phyloP scores from a whole-genome alignment of 2,888 invertebrate genomes.

The Cremastobaeus sp. region DNA sequence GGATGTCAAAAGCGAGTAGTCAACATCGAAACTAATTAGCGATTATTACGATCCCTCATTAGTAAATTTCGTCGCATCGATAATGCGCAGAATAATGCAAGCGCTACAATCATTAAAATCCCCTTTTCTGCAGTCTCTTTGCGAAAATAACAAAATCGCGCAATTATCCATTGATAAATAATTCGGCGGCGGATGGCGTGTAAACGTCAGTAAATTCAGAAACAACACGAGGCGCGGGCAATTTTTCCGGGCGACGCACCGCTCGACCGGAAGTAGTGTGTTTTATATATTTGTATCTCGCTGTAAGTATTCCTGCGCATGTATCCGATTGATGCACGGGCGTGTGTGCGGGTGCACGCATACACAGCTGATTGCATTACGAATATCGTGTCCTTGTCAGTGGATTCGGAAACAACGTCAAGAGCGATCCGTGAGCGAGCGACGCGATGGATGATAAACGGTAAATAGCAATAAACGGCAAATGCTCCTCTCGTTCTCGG shows the following conservation, averaged over 20 bases:
- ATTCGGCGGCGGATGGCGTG: conserved; percentile 48
- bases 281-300: background rate
- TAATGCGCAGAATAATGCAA: too few relatives aligned
- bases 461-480: conserved; percentile 65
- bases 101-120: too few relatives aligned
- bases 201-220: conserved; percentile 57
- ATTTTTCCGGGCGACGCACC: conserved; percentile 39
- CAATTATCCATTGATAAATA: conserved; percentile 51
- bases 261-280: conserved; percentile 34
- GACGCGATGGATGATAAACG: conserved; percentile 63
- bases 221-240: conserved; percentile 47
- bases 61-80: too few relatives aligned
- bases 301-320: conserved; percentile 14
- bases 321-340: background rate
- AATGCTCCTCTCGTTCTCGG: conserved; percentile 64
- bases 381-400: conserved; percentile 59
- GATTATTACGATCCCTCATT: too few relatives aligned
- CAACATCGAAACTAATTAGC: too few relatives aligned
- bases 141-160: conserved; percentile 23
- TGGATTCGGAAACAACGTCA: conserved; percentile 63
- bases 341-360: background rate
- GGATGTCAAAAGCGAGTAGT: too few relatives aligned
- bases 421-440: conserved; percentile 60
- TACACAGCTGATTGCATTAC: conserved; percentile 46
- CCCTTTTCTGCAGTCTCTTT: too few relatives aligned